A percentile compares a stretch with the other conserved stretches of the same genome.
Conservation (phyloP, 2,113 vertebrate genomes). For the Vanacampus margaritifer region DNA sequence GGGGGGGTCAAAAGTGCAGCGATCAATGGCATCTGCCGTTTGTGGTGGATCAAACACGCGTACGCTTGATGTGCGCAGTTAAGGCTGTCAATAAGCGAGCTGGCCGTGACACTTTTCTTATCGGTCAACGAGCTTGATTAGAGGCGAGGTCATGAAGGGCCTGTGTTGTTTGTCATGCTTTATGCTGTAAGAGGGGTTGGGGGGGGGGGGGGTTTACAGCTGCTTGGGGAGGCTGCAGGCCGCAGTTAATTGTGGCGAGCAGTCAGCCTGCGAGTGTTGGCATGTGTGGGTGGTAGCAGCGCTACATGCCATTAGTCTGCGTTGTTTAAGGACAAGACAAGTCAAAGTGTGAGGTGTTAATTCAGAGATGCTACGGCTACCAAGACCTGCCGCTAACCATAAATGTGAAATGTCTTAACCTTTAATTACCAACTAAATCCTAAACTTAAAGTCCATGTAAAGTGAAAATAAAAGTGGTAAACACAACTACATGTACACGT, state of each 20-base stretch:
- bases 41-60: constrained; percentile 13
- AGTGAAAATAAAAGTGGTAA: too few species aligned
- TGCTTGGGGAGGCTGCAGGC: too few species aligned
- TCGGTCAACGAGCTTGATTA: constrained; percentile 52
- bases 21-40: constrained; percentile 15
- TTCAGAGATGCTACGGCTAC: neutral
- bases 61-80: constrained; percentile 15
- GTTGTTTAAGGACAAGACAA: constrained; percentile 2
- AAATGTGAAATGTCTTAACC: too few species aligned
- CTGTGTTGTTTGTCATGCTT: constrained; percentile 55
- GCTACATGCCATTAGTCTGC: constrained; percentile 15
- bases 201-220: neutral
- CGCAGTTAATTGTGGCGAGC: constrained; percentile 35
- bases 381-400: neutral
- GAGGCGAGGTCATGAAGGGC: constrained; percentile 55
- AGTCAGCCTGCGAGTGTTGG: constrained; percentile 11
- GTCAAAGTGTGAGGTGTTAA: constrained; percentile 1
- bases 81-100: constrained; percentile 45
- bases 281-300: constrained; percentile 5
- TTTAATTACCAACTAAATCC: too few species aligned
- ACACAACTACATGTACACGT: too few species aligned
- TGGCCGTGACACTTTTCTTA: constrained; percentile 46
- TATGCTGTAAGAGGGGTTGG: constrained; percentile 25
- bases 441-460: too few species aligned
- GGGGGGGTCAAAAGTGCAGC: constrained; percentile 28